Conservation (phyloP, 2,888 invertebrate species). For the Schizotus pectinicornis region DNA sequence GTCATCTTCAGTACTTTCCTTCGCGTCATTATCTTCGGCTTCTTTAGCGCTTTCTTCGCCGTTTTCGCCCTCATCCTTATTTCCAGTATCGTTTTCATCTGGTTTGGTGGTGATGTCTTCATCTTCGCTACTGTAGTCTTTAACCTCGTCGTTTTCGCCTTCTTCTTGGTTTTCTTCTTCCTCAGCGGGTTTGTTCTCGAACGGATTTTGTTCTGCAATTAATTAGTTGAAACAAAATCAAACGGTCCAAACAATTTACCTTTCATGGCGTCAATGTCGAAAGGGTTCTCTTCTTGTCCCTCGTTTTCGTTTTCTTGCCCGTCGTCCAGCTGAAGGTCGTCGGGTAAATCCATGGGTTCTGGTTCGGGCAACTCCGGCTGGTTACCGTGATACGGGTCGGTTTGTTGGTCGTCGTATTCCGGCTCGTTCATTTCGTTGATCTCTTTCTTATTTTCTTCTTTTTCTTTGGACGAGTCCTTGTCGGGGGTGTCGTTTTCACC, state of each 20-base stretch:
- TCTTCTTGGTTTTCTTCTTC: slow-evolving; percentile 47
- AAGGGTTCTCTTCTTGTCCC: slow-evolving; percentile 79
- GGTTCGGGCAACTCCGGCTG: slow-evolving; percentile 79
- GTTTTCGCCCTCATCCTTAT: slow-evolving; percentile 53
- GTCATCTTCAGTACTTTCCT: slow-evolving; percentile 42
- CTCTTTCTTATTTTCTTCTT: slow-evolving; percentile 64
- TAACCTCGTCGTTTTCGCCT: slow-evolving; percentile 48
- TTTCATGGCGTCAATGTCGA: slow-evolving; percentile 84
- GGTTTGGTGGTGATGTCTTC: slow-evolving; percentile 49
- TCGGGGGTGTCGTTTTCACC: slow-evolving; percentile 57
- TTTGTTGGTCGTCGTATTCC: slow-evolving; percentile 79
- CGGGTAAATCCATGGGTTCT: slow-evolving; percentile 86
- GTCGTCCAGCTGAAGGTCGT: slow-evolving; percentile 83
- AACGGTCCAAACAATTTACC: slow-evolving; percentile 48
- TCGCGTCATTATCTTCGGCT: slow-evolving; percentile 35
- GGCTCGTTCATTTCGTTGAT: slow-evolving; percentile 85
- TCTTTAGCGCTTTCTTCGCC: slow-evolving; percentile 48
- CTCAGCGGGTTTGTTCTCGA: slow-evolving; percentile 48
- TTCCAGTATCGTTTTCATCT: slow-evolving; percentile 48
- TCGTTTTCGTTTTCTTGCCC: slow-evolving; percentile 68
- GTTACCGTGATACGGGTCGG: slow-evolving; percentile 83
- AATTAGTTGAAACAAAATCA: slow-evolving; percentile 26
- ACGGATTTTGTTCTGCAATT: slow-evolving; percentile 52
- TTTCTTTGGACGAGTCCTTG: slow-evolving; percentile 62
- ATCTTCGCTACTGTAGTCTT: slow-evolving; percentile 35